A percentile compares a stretch with the other conserved stretches of the same genome.
phyloP scores from a whole-genome alignment of 2,113 vertebrate genomes.

The Mobula hypostoma region DNA sequence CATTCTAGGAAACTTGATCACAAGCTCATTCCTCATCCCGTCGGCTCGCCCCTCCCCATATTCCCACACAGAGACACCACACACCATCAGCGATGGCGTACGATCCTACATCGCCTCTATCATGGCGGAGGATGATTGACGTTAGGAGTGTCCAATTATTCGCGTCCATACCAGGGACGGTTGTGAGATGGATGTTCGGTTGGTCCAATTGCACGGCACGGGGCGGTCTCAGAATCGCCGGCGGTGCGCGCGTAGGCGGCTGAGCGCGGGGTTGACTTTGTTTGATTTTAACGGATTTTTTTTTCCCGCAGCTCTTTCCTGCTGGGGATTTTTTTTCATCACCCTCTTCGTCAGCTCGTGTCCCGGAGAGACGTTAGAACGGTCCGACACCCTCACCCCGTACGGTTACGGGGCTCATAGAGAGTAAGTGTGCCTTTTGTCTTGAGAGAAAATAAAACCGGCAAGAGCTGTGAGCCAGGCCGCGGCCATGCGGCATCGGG shows the following conservation, averaged over 20 bases:
- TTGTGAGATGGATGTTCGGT: background rate
- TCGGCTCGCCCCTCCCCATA: background rate
- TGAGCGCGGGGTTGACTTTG: slow-evolving; percentile 37
- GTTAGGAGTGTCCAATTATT: background rate
- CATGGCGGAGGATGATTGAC: background rate
- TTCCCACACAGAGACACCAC: too few relatives aligned
- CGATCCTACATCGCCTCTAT: background rate
- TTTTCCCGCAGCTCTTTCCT: background rate
- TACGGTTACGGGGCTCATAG: background rate
- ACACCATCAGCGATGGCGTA: background rate
- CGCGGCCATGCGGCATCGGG: slow-evolving; percentile 33
- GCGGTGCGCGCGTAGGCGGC: slow-evolving; percentile 12
- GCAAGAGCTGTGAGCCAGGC: background rate
- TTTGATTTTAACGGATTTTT: slow-evolving; percentile 37
- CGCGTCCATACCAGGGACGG: fast-evolving
- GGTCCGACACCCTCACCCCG: background rate
- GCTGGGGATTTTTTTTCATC: background rate
- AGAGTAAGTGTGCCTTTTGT: background rate
- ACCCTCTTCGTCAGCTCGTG: background rate
- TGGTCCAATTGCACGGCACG: background rate
- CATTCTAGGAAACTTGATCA: background rate
- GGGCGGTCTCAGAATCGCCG: background rate
- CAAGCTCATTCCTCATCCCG: background rate
- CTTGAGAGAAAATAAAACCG: background rate
- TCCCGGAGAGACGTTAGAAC: background rate